These are phyloP conservation scores for Phaetusa simplex DNA, from an alignment of 2,113 vertebrate species.

Conservation along the genomic window DNA sequence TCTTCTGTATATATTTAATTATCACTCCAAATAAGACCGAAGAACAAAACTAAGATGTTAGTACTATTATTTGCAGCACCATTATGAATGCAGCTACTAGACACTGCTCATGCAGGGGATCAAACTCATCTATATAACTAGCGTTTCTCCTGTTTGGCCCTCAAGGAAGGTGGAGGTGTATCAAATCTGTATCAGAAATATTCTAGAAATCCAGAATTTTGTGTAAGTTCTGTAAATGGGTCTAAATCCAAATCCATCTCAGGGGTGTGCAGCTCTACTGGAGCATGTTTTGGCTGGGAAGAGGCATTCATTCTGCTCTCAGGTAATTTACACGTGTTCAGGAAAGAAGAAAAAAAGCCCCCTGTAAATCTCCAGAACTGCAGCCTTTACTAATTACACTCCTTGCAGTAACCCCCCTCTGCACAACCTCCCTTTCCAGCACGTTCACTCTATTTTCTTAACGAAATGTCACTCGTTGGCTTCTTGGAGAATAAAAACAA, in stretches of 20 bases:
- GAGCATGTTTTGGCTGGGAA: not conserved
- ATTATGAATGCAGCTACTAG: not conserved
- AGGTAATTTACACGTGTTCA: not conserved
- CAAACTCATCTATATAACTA: not conserved
- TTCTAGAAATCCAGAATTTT: not conserved
- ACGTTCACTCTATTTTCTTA: conserved; percentile 76
- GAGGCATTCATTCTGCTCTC: not conserved
- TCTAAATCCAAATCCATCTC: not conserved
- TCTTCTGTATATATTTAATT: not conserved
- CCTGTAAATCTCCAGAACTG: conserved; percentile 22
- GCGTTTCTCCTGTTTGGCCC: not conserved
- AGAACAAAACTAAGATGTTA: not conserved
- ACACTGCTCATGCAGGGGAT: not conserved
- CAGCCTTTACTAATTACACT: conserved; percentile 51
- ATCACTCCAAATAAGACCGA: not conserved
- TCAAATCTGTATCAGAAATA: not conserved
- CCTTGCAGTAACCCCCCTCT: conserved; percentile 39
- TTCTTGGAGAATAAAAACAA: conserved; percentile 76
- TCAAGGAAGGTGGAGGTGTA: not conserved
- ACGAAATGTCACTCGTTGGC: conserved; percentile 74
- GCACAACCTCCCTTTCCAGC: conserved; percentile 66
- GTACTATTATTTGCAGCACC: not conserved
- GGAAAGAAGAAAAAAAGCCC: conserved; percentile 16
- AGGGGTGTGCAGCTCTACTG: not conserved
- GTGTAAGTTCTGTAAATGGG: not conserved